Conservation (phyloP, 2,888 invertebrate genomes). For the Lycia hirtaria region DNA sequence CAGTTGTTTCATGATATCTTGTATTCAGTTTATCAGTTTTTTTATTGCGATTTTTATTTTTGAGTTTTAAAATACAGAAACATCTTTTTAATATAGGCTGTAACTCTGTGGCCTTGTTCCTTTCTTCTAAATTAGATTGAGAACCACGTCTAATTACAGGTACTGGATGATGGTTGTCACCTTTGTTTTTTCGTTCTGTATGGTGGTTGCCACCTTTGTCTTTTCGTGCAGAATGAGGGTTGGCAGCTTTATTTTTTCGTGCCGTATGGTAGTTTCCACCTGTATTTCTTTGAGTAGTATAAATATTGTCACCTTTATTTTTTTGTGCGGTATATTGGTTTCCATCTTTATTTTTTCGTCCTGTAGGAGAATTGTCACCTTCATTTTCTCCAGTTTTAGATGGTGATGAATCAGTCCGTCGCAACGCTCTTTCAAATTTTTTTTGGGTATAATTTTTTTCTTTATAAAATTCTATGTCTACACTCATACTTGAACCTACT, state of each 20-base stretch:
- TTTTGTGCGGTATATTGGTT: not conserved
- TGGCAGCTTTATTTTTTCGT: conserved; percentile 1
- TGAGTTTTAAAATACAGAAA: conserved; percentile 52
- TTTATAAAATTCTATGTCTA: conserved; percentile 44
- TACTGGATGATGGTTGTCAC: not conserved
- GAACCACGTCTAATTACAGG: conserved; percentile 14
- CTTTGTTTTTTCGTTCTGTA: not conserved
- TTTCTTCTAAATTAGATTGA: conserved; percentile 35
- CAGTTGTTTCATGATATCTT: conserved; percentile 14
- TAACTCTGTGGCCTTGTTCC: conserved; percentile 40
- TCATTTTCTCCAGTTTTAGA: conserved; percentile 1
- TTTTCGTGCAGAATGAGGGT: not conserved
- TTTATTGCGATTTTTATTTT: conserved; percentile 34
- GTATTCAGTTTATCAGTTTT: not conserved
- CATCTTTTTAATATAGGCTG: conserved; percentile 52
- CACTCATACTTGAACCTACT: conserved; percentile 40
- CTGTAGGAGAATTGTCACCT: not conserved
- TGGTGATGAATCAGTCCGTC: not conserved
- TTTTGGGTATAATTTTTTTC: conserved; percentile 12
- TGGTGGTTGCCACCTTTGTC: not conserved
- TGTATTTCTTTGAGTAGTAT: not conserved
- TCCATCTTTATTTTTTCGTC: not conserved
- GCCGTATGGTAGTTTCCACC: not conserved
- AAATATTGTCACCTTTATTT: not conserved
- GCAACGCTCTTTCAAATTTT: not conserved